These are phyloP conservation scores for Cromileptes altivelis DNA, from an alignment of 2,113 vertebrate genomes.

Conservation along the genomic window DNA sequence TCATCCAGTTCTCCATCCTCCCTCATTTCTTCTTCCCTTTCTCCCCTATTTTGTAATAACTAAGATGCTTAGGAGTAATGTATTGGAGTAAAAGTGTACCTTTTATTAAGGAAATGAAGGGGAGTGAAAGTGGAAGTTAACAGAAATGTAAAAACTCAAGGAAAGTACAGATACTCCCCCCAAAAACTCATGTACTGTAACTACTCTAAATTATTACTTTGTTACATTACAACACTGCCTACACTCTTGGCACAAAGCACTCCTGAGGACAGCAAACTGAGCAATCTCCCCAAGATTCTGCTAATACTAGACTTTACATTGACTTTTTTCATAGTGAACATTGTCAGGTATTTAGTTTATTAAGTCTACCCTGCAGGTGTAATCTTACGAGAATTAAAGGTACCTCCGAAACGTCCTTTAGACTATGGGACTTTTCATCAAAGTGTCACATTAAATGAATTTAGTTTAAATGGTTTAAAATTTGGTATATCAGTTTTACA, in stretches of 20 bases:
- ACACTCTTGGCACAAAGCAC: neutral
- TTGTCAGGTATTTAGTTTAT: slow-evolving; percentile 11
- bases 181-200: no score
- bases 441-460: slow-evolving; percentile 16
- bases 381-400: neutral
- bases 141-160: no score
- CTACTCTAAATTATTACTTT: no score
- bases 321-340: neutral
- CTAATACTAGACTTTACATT: neutral
- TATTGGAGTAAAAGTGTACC: no score
- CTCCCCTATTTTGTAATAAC: no score
- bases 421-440: slow-evolving; percentile 2
- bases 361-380: neutral
- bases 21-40: no score
- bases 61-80: no score
- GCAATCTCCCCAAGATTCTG: neutral
- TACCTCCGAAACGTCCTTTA: neutral
- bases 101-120: no score
- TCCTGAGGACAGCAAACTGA: neutral
- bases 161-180: no score
- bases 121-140: no score
- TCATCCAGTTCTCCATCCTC: no score
- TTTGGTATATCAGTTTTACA: neutral
- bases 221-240: no score
- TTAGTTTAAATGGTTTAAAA: neutral